Conservation (phyloP, 2,888 invertebrate species). For the Lepidonotus clava region DNA sequence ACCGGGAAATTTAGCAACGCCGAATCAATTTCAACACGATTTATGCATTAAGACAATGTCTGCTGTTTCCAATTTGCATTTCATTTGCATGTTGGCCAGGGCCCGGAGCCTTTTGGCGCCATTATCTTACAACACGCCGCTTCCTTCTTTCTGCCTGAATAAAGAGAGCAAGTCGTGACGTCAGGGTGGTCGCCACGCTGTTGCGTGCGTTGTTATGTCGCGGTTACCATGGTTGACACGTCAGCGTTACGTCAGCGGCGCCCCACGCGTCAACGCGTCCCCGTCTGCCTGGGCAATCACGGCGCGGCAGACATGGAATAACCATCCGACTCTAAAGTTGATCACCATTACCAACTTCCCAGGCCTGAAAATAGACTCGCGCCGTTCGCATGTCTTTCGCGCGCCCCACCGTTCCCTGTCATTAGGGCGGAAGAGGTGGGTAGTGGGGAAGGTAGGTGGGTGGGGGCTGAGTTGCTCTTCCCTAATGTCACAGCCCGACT, state of each 20-base stretch:
- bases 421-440: neutral
- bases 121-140: neutral
- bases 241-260: neutral
- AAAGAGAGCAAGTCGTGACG: neutral
- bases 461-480: neutral
- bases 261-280: neutral
- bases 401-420: neutral
- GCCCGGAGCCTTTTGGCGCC: neutral
- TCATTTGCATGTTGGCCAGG: conserved; percentile 21
- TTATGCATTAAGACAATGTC: conserved; percentile 47
- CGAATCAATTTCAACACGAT: conserved; percentile 46
- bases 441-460: neutral
- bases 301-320: neutral
- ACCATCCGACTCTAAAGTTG: conserved; percentile 16
- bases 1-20: conserved; percentile 37
- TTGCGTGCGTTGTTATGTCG: too few relatives aligned
- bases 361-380: neutral
- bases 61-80: conserved; percentile 48
- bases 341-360: conserved; percentile 7
- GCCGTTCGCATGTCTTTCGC: conserved; percentile 7
- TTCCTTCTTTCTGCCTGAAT: neutral
- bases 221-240: neutral
- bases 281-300: neutral
- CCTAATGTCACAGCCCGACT: too few relatives aligned
- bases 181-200: neutral